phyloP scores from a whole-genome alignment of 2,888 invertebrate species.

The Pogonocherus hispidulus region DNA sequence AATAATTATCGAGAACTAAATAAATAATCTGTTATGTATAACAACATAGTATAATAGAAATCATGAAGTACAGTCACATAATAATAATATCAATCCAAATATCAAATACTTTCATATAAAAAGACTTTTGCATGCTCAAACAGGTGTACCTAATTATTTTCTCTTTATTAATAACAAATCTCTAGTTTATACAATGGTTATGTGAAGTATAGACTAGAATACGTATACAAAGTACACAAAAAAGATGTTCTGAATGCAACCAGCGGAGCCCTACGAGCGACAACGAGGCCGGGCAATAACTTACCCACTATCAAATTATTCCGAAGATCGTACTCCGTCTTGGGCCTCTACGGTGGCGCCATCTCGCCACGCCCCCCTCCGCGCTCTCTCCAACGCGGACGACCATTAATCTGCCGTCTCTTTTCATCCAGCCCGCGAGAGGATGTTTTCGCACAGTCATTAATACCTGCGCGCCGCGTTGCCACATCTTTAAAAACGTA shows the following conservation, averaged over 20 bases:
- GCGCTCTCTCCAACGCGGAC: slow-evolving; percentile 40
- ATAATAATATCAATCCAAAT: too few relatives aligned
- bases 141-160: too few relatives aligned
- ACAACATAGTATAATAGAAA: too few relatives aligned
- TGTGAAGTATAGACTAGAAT: too few relatives aligned
- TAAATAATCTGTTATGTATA: too few relatives aligned
- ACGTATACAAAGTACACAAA: too few relatives aligned
- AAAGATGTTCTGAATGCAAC: background rate
- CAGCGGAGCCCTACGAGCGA: slow-evolving; percentile 27
- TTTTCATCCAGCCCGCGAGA: slow-evolving; percentile 33
- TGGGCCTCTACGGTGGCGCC: slow-evolving; percentile 58
- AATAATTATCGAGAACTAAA: too few relatives aligned
- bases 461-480: slow-evolving; percentile 32
- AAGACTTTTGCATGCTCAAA: too few relatives aligned
- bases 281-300: slow-evolving; percentile 42
- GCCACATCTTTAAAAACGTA: background rate
- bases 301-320: slow-evolving; percentile 47
- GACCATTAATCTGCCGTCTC: slow-evolving; percentile 37
- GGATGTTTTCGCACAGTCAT: slow-evolving; percentile 35
- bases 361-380: slow-evolving; percentile 61
- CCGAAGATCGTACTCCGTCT: slow-evolving; percentile 38
- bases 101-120: too few relatives aligned
- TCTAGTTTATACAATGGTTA: too few relatives aligned
- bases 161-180: too few relatives aligned
- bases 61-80: too few relatives aligned